These are phyloP conservation scores for Siniperca undulata DNA, from an alignment of 2,797 vertebrate species.

Conservation along the genomic window DNA sequence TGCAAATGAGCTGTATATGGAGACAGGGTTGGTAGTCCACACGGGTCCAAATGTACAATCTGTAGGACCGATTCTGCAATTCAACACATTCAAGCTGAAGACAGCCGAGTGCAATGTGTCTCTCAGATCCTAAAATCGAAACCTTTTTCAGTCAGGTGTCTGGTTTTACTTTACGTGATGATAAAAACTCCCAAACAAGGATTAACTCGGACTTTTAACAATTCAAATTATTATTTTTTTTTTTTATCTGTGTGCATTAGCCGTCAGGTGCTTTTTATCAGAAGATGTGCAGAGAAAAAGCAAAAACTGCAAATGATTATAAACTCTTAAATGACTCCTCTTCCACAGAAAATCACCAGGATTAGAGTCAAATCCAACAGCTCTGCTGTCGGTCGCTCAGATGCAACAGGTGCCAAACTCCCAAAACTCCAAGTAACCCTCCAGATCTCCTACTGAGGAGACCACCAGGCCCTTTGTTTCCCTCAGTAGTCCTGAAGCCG, in stretches of 20 bases:
- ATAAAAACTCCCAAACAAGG: no score
- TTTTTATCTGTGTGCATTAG: no score
- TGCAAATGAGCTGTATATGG: no score
- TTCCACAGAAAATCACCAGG: neutral
- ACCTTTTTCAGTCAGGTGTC: no score
- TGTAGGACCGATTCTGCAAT: neutral
- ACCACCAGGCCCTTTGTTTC: neutral
- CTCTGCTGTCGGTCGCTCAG: neutral
- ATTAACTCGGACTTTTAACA: no score
- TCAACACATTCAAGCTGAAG: neutral
- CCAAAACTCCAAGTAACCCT: neutral
- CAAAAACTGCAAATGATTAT: neutral
- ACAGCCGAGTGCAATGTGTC: no score
- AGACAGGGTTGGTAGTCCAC: no score
- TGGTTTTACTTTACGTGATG: no score
- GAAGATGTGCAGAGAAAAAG: no score
- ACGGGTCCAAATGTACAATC: neutral
- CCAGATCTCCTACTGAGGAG: neutral
- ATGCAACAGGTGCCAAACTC: slow-evolving; percentile 21
- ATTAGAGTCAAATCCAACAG: neutral
- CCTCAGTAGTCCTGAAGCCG: neutral
- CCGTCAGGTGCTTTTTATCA: no score
- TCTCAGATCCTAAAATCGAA: no score
- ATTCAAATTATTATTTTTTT: no score
- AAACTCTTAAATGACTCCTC: neutral